Evolutionary conservation across 2,113 vertebrate species (phyloP), one percentile per base, ranked within the genome.

Genomic region (Corydoras maculifer): DNA sequence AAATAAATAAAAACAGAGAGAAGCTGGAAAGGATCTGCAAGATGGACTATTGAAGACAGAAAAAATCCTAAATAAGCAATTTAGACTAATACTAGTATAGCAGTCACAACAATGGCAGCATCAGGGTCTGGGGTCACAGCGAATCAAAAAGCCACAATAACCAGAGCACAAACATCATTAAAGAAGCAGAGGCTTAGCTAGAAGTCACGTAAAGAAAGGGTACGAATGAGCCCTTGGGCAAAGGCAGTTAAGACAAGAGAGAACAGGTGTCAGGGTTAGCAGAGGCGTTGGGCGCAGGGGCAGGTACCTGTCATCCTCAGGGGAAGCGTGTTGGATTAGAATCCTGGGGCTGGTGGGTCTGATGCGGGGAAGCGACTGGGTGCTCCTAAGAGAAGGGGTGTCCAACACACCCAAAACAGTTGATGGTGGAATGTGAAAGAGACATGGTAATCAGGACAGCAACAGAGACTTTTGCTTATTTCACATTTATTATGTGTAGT

Each of bases 271-370:
- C 77, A 83, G 83, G 84, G 84, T 77, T 71, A 69, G 70, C 58
- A 58, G 63, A 9, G 65, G 72, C 64, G 83, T 77, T 29, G 69
- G 43, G 75, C 74, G 73, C 69, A 82, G 87, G 90, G 91, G 87
- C 84, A 79, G 85, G 88, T 88, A 88, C 94, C 96, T 97, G 94
- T 97, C 95, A 85, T 97, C 94, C 88, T 97, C 94, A 75, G 94
- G 93, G 92, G 94, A 94, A 69, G 93, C 94, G 88, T 96, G 95
- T 88, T 97, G 93, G 88, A 97, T 97, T 88, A 96, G 92, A 92
- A 97, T 98, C 94, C 95, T 93, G 91, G 96, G 94, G 84, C 96
- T 97, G 88, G 92, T 91, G 80, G 94, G 91, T 85, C 94, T 92
- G 90, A 93, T 93, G 89, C 94, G 92, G 90, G 93, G 94, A 91